These are phyloP conservation scores for Acrocyrtus sp. DNA, from an alignment of 2,888 invertebrate species.

Conservation along the genomic window DNA sequence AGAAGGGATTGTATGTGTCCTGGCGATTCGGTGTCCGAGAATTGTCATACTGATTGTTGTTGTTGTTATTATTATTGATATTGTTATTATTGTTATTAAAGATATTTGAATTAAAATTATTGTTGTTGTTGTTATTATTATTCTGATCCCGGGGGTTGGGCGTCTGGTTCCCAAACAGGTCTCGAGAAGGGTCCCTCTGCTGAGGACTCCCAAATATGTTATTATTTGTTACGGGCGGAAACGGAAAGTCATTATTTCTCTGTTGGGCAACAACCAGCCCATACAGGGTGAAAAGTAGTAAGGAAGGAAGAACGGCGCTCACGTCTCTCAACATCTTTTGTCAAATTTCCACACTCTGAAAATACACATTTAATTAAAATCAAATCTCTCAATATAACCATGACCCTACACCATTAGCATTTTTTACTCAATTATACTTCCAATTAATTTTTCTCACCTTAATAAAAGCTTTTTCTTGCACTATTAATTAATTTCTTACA, in stretches of 20 bases:
- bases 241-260: conserved; percentile 33
- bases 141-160: conserved; percentile 28
- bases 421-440: too few relatives aligned
- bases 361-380: too few relatives aligned
- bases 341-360: too few relatives aligned
- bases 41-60: conserved; percentile 32
- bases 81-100: conserved; percentile 10
- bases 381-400: too few relatives aligned
- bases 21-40: conserved; percentile 34
- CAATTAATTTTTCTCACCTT: too few relatives aligned
- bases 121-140: conserved; percentile 11
- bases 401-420: too few relatives aligned
- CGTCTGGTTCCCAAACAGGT: conserved; percentile 30
- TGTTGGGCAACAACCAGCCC: too few relatives aligned
- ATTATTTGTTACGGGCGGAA: conserved; percentile 46
- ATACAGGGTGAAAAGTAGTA: too few relatives aligned
- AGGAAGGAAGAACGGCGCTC: too few relatives aligned
- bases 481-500: too few relatives aligned
- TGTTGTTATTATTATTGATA: conserved; percentile 17
- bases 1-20: conserved; percentile 51
- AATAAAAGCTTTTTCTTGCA: too few relatives aligned
- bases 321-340: too few relatives aligned
- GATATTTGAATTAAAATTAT: background rate
- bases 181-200: conserved; percentile 35
- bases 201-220: conserved; percentile 48